Conservation (phyloP, 1,140 invertebrate species). For the Linepithema humile region DNA sequence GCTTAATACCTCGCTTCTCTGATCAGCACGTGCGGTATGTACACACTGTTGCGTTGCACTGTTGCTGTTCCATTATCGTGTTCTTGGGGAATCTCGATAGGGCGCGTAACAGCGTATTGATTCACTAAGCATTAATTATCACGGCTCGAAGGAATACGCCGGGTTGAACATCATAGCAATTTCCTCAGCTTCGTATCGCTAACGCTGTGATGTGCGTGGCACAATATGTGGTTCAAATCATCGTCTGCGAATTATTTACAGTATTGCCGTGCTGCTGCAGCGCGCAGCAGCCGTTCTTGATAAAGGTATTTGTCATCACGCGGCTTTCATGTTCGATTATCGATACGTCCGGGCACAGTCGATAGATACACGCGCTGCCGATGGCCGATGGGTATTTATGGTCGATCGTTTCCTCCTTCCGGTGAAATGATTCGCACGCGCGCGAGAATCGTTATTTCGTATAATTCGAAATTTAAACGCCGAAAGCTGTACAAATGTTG, state of each 20-base stretch:
- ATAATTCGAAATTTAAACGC: slow-evolving; percentile 25
- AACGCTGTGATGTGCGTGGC: slow-evolving; percentile 13
- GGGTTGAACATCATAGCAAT: slow-evolving; percentile 43
- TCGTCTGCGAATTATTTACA: slow-evolving; percentile 67
- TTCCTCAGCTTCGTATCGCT: slow-evolving; percentile 47
- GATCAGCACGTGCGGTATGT: slow-evolving; percentile 1
- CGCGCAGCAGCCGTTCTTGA: slow-evolving; percentile 50
- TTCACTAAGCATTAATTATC: slow-evolving; percentile 37
- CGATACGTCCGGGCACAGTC: slow-evolving; percentile 57
- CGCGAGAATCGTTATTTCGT: neutral
- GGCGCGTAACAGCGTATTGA: slow-evolving; percentile 18
- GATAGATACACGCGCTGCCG: slow-evolving; percentile 46
- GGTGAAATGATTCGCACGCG: neutral
- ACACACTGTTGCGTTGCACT: neutral
- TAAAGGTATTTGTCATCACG: slow-evolving; percentile 70
- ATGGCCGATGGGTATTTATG: slow-evolving; percentile 64
- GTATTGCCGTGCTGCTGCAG: slow-evolving; percentile 36
- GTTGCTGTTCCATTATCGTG: slow-evolving; percentile 36
- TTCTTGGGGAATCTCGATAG: slow-evolving; percentile 35
- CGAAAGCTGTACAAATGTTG: neutral
- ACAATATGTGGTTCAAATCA: slow-evolving; percentile 53
- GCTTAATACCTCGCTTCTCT: neutral
- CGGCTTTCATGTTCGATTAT: slow-evolving; percentile 67
- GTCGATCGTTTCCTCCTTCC: slow-evolving; percentile 64
- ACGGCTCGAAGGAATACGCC: neutral